These are phyloP conservation scores for Heteractis magnifica DNA, from an alignment of 92 coral and sea anemone species.

Conservation along the genomic window DNA sequence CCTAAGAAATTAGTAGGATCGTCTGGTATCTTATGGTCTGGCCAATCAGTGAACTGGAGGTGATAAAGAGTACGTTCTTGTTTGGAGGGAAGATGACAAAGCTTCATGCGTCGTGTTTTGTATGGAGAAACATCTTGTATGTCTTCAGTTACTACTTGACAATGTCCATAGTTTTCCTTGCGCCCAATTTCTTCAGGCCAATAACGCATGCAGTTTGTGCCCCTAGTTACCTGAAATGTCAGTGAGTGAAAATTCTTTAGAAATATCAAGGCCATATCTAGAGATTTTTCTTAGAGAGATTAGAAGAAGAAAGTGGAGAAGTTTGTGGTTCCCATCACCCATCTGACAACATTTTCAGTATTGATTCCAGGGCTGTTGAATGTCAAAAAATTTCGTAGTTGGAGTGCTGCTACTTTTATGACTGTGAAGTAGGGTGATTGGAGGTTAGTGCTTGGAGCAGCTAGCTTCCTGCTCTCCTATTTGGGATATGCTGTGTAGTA, in stretches of 20 bases:
- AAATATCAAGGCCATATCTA: neutral
- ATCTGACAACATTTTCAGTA: too few species aligned
- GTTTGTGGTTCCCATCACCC: too few species aligned
- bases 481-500: too few species aligned
- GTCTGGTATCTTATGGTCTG: constrained; percentile 89
- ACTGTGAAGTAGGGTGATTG: too few species aligned
- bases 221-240: constrained; percentile 38
- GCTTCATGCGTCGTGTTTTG: constrained; percentile 61
- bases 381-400: too few species aligned
- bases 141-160: constrained; percentile 55
- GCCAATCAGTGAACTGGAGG: constrained; percentile 95
- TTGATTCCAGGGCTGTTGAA: too few species aligned
- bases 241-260: neutral
- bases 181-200: constrained; percentile 79
- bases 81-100: constrained; percentile 38
- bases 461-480: too few species aligned
- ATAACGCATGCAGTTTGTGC: constrained; percentile 73
- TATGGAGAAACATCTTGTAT: constrained; percentile 58
- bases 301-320: too few species aligned
- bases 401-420: too few species aligned
- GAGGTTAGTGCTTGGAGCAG: too few species aligned
- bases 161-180: constrained; percentile 25
- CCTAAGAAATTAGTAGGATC: constrained; percentile 89
- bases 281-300: too few species aligned
- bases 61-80: constrained; percentile 63